Base-by-base conservation (phyloP, 2,797 vertebrate species). In the Danio aesculapii region DNA sequence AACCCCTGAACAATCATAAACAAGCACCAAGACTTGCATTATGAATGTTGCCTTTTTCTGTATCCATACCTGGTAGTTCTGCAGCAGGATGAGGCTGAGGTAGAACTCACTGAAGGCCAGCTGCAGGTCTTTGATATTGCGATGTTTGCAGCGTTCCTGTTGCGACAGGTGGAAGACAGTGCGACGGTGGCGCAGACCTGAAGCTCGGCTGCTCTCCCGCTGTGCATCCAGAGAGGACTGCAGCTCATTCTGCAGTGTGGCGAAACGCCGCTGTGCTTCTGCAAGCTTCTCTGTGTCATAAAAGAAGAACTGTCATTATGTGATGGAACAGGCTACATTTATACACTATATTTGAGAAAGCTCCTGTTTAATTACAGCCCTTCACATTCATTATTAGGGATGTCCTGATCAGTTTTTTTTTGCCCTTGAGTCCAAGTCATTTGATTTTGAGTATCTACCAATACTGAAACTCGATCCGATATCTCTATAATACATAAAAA, bases 71-170 rank as follows among this genome's bases (percentile, higher is more conserved):
- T 93, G 97, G 86, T 92, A 95, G 94, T 99, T 99, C 92, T 99
- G 98, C 92, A 99, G 94, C 84, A 99, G 91, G 84, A 99, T 99
- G 87, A 99, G 95, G 94, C 97, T 99, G 94, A 99, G 97, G 97
- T 99, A 99, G 95, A 99, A 99, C 97, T 99, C 98, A 0, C 97
- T 98, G 93, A 99, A 99, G 93, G 98, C 98, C 94, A 99, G 87
- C 94, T 99, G 98, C 91, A 99, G 95, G 91, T 99, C 98, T 90
- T 96, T 94, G 86, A 99, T 97, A 87, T 99, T 99, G 85, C 98
- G 94, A 78, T 99, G 96, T 84, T 98, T 97, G 85, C 97, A 97
- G 57, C 98, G 93, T 85, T 99, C 97, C 89, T 99, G 91, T 3
- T 99, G 97, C 6, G 98, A 99, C 86, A 99, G 94, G 82, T 97